Conservation (phyloP, 2,797 vertebrate species). For the Myiothlypis chrysogaster region DNA sequence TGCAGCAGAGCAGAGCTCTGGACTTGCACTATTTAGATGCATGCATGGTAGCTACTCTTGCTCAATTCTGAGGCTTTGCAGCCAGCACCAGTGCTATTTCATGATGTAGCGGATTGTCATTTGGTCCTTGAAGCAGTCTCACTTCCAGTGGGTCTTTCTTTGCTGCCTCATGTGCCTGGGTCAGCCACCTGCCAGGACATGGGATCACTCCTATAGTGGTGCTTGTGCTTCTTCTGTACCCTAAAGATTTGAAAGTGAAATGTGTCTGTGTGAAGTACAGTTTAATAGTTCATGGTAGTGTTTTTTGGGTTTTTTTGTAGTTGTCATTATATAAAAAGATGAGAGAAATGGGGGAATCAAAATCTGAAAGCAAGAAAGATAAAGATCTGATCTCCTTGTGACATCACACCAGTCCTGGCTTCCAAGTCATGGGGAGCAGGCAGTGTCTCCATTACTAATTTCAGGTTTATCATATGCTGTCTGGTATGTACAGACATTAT, state of each 20-base stretch:
- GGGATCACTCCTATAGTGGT: not conserved
- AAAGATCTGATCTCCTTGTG: not conserved
- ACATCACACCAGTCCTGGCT: not conserved
- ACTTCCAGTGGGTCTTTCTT: not conserved
- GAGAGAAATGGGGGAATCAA: not conserved
- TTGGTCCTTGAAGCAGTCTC: not conserved
- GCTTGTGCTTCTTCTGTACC: not conserved
- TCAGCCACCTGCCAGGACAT: not conserved
- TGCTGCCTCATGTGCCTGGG: not conserved
- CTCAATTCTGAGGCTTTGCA: not conserved
- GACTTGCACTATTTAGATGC: not conserved
- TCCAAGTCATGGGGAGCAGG: not conserved
- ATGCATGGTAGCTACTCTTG: not conserved
- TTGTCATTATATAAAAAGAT: not conserved
- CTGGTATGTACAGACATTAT: not conserved
- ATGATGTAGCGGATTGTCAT: not conserved
- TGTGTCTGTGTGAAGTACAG: not conserved
- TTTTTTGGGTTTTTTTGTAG: rapidly evolving
- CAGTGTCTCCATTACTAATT: not conserved
- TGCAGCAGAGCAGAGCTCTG: not conserved
- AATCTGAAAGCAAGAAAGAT: not conserved
- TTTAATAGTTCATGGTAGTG: not conserved
- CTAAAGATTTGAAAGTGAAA: not conserved
- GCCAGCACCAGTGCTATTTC: not conserved
- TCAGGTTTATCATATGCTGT: not conserved